Percentiles rank a stretch among this genome's conserved stretches.
phyloP scores from a whole-genome alignment of 2,113 vertebrate genomes.

The Sialia sialis region DNA sequence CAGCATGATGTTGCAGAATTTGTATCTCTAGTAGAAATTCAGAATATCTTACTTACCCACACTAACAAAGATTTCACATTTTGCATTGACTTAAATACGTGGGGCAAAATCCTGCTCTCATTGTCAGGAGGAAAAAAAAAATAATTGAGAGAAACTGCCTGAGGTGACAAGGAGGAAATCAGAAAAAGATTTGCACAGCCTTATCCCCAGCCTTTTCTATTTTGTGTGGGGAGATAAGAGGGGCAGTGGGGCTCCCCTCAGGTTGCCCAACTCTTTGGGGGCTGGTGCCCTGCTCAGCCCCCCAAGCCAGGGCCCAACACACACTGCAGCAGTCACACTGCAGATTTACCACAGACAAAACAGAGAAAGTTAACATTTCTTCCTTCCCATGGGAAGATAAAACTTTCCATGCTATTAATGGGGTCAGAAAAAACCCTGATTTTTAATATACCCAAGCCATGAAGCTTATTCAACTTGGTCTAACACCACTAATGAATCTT shows the following conservation, averaged over 20 bases:
- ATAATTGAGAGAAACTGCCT: background rate
- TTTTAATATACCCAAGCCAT: constrained; percentile 62
- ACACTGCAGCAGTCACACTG: background rate
- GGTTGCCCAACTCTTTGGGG: background rate
- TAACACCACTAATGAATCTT: constrained; percentile 90
- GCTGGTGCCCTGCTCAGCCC: background rate
- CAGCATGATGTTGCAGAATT: background rate
- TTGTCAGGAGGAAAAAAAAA: background rate
- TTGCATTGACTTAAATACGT: background rate
- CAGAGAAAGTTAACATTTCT: constrained; percentile 11
- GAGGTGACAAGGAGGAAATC: background rate
- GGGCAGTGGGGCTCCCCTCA: fast-evolving
- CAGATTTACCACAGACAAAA: background rate
- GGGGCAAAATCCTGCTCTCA: background rate
- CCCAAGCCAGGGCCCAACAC: background rate
- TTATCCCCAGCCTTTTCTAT: background rate
- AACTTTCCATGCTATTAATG: constrained; percentile 47
- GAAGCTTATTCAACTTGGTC: constrained; percentile 80
- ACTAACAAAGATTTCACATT: background rate
- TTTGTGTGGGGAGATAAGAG: background rate
- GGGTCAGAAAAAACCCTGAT: constrained; percentile 26
- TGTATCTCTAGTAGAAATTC: background rate
- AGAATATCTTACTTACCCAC: background rate
- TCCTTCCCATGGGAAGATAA: constrained; percentile 13
- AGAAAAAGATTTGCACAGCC: background rate